Evolutionary conservation across 2,797 vertebrate species (phyloP), one percentile per base, ranked within the genome.

Genomic region (Eutrigla gurnardus): DNA sequence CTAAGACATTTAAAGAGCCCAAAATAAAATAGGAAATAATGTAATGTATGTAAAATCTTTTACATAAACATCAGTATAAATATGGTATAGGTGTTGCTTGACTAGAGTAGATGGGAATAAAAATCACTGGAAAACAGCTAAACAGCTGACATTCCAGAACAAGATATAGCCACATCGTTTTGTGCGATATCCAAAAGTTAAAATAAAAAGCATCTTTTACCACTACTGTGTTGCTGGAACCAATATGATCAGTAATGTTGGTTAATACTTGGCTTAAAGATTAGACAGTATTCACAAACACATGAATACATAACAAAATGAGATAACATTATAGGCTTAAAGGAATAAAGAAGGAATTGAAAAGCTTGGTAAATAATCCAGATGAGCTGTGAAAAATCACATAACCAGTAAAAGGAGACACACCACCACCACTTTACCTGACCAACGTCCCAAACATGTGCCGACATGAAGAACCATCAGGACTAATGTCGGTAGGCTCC

Each of bases 371-470:
- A 18, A 49, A 45, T 46, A 57, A 59, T 39, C 13, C 18, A 65
- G 33, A 25, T 35, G 5, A 62, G 17, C 11, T 46, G 40, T 14
- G 46, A 60, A 61, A 14, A 11, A 65, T 65, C 14, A 39, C 25
- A 25, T 25, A 2, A 25, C 25, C 25, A 69, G 7, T 11, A 17
- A 62, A 40, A 68, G 4, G 5, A 82, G 7, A 58, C 50, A 69
- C 42, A 61, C 13, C 47, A 70, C 47, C 53, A 60, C 13, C 32
- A 18, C 18, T 39, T 87, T 91, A 93, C 93, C 92, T 92, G 70
- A 57, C 11, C 63, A 50, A 35, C 25, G 42, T 11, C 3, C 2
- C 35, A 49, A 52, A 57, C 25, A 1, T 71, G 49, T 78, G 58
- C 49, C 14, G 0, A 40, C 37, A 25, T 15, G 50, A 77, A 43